These are phyloP conservation scores for Nannoperca australis DNA, from an alignment of 2,797 vertebrate species.

Conservation along the genomic window DNA sequence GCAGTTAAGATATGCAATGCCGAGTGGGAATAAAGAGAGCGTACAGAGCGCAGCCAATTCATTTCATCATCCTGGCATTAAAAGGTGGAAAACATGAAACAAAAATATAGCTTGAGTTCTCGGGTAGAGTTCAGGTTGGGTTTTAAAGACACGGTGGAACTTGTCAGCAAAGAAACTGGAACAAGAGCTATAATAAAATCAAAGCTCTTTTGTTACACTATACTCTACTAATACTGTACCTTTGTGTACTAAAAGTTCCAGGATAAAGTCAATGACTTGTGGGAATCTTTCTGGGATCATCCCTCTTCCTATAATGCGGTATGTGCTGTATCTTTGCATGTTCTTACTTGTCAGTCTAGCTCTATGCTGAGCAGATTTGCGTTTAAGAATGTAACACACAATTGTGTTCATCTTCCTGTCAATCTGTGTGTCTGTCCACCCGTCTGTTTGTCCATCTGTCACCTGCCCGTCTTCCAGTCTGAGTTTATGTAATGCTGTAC, in stretches of 20 bases:
- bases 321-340: not conserved
- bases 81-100: not conserved
- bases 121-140: not conserved
- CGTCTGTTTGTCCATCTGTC: slow-evolving; percentile 54
- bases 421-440: slow-evolving; percentile 30
- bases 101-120: not conserved
- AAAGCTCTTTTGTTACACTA: too few relatives aligned
- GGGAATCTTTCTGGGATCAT: not conserved
- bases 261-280: not conserved
- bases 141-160: not conserved
- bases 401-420: not conserved
- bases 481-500: not conserved
- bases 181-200: not conserved
- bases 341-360: not conserved
- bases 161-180: not conserved
- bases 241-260: not conserved
- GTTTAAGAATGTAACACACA: slow-evolving; percentile 12
- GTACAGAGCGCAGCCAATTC: not conserved
- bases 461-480: not conserved
- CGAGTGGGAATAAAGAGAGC: not conserved
- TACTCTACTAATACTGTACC: not conserved
- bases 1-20: not conserved
- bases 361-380: not conserved
- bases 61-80: not conserved
- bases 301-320: not conserved